These are phyloP conservation scores for Clarias batrachus DNA, from an alignment of 2,113 vertebrate genomes.

Conservation along the genomic window DNA sequence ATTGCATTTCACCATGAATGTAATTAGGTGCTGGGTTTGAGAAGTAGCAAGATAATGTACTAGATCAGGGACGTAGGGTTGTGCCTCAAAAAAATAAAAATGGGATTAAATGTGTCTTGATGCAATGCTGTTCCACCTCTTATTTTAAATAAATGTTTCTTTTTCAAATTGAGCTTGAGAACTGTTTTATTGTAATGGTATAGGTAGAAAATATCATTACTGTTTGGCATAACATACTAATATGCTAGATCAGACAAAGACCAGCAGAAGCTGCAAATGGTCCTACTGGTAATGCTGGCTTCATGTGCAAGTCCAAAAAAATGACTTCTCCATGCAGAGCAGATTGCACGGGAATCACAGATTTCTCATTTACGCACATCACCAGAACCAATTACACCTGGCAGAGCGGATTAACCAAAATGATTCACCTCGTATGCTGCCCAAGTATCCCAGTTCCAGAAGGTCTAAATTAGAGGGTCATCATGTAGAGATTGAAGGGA, in stretches of 20 bases:
- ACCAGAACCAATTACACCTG: not conserved
- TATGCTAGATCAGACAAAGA: not conserved
- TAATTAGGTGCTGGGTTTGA: not conserved
- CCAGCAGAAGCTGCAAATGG: not conserved
- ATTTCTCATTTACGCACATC: not conserved
- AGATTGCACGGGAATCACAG: not conserved
- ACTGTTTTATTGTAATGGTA: not conserved
- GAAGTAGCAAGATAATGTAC: not conserved
- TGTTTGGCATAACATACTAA: not conserved
- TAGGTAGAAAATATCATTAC: not conserved
- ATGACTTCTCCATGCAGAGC: not conserved
- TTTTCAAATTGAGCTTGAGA: not conserved
- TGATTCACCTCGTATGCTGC: not conserved
- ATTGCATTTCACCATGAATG: not conserved
- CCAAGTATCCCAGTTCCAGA: not conserved
- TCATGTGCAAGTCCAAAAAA: not conserved
- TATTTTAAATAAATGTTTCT: not conserved
- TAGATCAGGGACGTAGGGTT: not conserved
- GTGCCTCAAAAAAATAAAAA: not conserved
- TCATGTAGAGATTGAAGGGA: not conserved
- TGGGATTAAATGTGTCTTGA: not conserved
- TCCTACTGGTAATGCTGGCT: not conserved
- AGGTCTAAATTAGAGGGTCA: not conserved
- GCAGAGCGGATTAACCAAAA: not conserved
- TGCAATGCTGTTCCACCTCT: not conserved